Evolutionary conservation across 2,113 vertebrate genomes (phyloP).

Genomic region (Turdus rufiventris): DNA sequence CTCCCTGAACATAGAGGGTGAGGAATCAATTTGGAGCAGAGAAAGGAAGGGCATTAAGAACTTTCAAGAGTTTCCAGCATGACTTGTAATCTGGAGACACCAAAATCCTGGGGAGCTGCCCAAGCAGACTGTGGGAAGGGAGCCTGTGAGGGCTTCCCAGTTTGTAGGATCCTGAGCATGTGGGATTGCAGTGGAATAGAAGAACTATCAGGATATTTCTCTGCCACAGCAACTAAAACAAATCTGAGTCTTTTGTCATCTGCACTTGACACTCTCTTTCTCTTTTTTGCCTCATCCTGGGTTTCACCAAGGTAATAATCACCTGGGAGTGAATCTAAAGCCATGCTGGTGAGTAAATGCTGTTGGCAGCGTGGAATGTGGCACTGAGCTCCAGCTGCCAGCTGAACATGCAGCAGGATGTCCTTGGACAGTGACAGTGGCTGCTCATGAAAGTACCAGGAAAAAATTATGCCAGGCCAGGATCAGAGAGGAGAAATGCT

Average conservation of each 20-base stretch:
- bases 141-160: neutral
- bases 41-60: neutral
- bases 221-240: neutral
- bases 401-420: neutral
- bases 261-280: neutral
- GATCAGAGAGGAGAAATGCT: neutral
- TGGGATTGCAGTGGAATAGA: neutral
- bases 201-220: neutral
- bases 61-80: neutral
- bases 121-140: neutral
- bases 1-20: neutral
- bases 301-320: neutral
- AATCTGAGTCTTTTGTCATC: neutral
- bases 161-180: neutral
- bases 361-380: fast-evolving
- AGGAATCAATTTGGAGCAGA: neutral
- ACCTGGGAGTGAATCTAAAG: neutral
- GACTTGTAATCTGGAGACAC: neutral
- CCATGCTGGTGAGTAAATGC: too few species aligned
- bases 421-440: neutral
- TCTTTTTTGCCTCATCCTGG: neutral
- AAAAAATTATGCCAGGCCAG: neutral
- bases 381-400: neutral
- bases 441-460: fast-evolving
- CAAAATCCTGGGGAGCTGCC: neutral